phyloP scores from a whole-genome alignment of 1,140 invertebrate genomes.

The Zaprionus vittiger region DNA sequence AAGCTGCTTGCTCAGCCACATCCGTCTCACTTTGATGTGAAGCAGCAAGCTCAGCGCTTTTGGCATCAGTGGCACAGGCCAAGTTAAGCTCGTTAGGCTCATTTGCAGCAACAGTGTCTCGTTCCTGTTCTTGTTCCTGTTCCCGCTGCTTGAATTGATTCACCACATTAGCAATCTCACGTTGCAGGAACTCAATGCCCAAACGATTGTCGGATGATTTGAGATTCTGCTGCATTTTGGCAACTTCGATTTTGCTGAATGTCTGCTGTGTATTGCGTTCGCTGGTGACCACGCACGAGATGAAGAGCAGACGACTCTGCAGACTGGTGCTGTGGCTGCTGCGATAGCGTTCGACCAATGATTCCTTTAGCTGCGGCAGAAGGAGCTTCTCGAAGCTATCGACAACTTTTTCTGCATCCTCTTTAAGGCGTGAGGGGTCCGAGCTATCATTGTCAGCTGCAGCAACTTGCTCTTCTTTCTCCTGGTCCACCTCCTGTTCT shows the following conservation, averaged over 20 bases:
- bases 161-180: constrained; percentile 71
- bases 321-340: constrained; percentile 44
- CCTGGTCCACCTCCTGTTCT: neutral
- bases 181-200: constrained; percentile 65
- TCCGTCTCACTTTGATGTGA: constrained; percentile 33
- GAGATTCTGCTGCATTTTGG: constrained; percentile 72
- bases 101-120: neutral
- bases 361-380: constrained; percentile 58
- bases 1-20: neutral
- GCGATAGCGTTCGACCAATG: constrained; percentile 52
- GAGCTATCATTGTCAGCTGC: constrained; percentile 39
- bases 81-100: constrained; percentile 37
- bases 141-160: constrained; percentile 54
- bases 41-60: constrained; percentile 29
- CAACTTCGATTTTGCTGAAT: constrained; percentile 66
- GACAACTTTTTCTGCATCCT: constrained; percentile 59
- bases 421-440: constrained; percentile 22
- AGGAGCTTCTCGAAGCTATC: constrained; percentile 75
- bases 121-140: too few relatives aligned
- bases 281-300: constrained; percentile 72
- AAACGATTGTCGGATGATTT: constrained; percentile 55
- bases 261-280: constrained; percentile 60
- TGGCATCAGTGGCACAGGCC: neutral
- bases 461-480: neutral
- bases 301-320: constrained; percentile 63